A percentile compares a stretch with the other conserved stretches of the same genome.
Evolutionary conservation across 35 echinoderm and acorn worm genomes (phyloP).

Genomic region (Strongylocentrotus purpuratus): DNA sequence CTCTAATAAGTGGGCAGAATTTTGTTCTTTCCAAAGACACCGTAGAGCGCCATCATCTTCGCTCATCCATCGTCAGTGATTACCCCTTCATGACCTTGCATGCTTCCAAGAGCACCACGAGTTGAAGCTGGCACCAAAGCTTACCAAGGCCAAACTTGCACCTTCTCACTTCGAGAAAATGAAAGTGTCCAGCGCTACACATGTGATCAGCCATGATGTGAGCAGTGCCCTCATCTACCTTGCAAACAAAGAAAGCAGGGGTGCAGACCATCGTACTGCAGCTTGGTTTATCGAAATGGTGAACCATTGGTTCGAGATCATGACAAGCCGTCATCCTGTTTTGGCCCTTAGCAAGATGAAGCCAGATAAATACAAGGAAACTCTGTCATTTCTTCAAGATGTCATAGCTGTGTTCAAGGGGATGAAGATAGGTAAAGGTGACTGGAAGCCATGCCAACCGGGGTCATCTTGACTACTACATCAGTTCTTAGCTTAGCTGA

Average conservation of each 20-base stretch:
- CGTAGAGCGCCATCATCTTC: constrained; percentile 38
- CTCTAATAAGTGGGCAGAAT: constrained; percentile 52
- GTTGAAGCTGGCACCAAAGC: constrained; percentile 55
- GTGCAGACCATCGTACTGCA: constrained; percentile 30
- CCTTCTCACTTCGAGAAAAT: constrained; percentile 61
- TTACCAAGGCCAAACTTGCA: constrained; percentile 18
- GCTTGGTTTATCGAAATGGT: constrained; percentile 57
- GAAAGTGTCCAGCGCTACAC: constrained; percentile 47
- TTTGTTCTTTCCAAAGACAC: constrained; percentile 33
- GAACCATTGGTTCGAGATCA: constrained; percentile 59
- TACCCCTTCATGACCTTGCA: constrained; percentile 60
- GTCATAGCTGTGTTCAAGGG: constrained; percentile 60
- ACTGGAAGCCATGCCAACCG: constrained; percentile 72
- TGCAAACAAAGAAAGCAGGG: constrained; percentile 34
- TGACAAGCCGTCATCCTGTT: constrained; percentile 54
- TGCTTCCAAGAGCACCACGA: constrained; percentile 44
- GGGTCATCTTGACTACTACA: constrained; percentile 50
- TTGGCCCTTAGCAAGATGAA: constrained; percentile 51
- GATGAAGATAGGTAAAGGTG: constrained; percentile 45
- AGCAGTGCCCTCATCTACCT: constrained; percentile 47
- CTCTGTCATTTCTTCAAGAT: constrained; percentile 50
- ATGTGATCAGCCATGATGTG: constrained; percentile 41
- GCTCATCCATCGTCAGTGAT: constrained; percentile 21
- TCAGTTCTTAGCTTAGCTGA: constrained; percentile 55
- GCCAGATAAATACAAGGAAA: constrained; percentile 53